These are phyloP conservation scores for Chloroclysta siterata DNA, from an alignment of 2,888 invertebrate species.

Conservation along the genomic window DNA sequence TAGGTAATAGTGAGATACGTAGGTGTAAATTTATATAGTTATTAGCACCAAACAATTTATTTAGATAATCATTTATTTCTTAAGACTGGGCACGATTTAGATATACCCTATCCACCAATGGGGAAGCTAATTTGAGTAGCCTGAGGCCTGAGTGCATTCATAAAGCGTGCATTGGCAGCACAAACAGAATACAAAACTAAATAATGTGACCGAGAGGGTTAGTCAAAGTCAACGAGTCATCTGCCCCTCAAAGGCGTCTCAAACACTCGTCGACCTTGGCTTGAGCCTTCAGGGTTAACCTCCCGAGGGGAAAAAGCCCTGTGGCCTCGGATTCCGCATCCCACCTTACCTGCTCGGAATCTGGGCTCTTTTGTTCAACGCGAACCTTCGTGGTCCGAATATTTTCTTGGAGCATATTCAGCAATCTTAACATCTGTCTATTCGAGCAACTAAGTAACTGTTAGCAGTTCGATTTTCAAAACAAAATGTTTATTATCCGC, in stretches of 20 bases:
- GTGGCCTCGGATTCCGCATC: slow-evolving; percentile 62
- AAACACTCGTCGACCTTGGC: slow-evolving; percentile 71
- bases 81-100: neutral
- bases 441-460: slow-evolving; percentile 1
- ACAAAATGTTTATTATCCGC: neutral
- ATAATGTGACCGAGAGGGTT: slow-evolving; percentile 65
- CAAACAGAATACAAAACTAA: slow-evolving; percentile 55
- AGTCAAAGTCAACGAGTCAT: slow-evolving; percentile 74
- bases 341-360: slow-evolving; percentile 63
- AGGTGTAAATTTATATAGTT: too few relatives aligned
- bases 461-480: neutral
- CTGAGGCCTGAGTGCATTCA: slow-evolving; percentile 48
- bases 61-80: too few relatives aligned
- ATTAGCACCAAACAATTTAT: too few relatives aligned
- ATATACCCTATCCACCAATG: slow-evolving; percentile 26
- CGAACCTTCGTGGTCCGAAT: slow-evolving; percentile 43
- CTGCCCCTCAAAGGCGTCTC: slow-evolving; percentile 68
- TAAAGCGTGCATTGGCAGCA: slow-evolving; percentile 69
- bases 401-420: slow-evolving; percentile 40
- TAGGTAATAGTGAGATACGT: too few relatives aligned
- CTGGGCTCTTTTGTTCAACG: slow-evolving; percentile 56
- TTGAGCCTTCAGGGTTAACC: slow-evolving; percentile 69
- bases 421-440: neutral
- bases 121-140: slow-evolving; percentile 36
- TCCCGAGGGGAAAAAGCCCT: slow-evolving; percentile 67